Conservation (phyloP, 2,113 vertebrate genomes). For the Brachypodius melanocephalos region DNA sequence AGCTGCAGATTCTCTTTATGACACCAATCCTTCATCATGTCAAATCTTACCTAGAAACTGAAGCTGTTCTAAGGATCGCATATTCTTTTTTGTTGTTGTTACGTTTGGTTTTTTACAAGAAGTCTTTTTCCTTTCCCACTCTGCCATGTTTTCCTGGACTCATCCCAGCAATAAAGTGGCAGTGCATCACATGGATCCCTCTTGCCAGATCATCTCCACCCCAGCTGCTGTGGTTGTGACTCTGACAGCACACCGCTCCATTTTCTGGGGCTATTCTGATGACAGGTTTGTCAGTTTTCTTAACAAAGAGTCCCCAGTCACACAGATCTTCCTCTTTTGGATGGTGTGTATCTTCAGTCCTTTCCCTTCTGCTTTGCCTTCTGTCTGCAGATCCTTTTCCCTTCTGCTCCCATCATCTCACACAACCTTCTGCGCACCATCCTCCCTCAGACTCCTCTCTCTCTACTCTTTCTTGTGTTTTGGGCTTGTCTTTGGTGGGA, state of each 20-base stretch:
- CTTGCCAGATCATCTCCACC: background rate
- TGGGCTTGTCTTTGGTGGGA: rapidly evolving
- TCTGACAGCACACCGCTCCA: background rate
- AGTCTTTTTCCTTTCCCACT: background rate
- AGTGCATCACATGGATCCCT: background rate
- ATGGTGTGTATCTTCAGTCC: background rate
- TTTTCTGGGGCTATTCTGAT: background rate
- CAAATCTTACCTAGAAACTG: background rate
- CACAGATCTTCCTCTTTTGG: background rate
- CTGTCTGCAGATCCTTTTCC: background rate
- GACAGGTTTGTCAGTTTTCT: background rate
- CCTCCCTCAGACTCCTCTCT: background rate
- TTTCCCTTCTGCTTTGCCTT: slow-evolving; percentile 4
- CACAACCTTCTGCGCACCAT: background rate
- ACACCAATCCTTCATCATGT: background rate
- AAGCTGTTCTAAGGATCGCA: background rate
- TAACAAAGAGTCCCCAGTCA: background rate
- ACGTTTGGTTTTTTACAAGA: background rate
- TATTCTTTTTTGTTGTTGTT: background rate
- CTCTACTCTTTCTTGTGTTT: background rate
- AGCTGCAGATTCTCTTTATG: background rate
- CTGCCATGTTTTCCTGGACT: background rate
- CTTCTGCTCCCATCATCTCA: background rate
- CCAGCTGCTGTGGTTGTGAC: background rate
- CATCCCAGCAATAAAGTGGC: background rate